A percentile compares a stretch with the other conserved stretches of the same genome.
phyloP scores from a whole-genome alignment of 2,888 invertebrate species.

The Cheilosia soror region DNA sequence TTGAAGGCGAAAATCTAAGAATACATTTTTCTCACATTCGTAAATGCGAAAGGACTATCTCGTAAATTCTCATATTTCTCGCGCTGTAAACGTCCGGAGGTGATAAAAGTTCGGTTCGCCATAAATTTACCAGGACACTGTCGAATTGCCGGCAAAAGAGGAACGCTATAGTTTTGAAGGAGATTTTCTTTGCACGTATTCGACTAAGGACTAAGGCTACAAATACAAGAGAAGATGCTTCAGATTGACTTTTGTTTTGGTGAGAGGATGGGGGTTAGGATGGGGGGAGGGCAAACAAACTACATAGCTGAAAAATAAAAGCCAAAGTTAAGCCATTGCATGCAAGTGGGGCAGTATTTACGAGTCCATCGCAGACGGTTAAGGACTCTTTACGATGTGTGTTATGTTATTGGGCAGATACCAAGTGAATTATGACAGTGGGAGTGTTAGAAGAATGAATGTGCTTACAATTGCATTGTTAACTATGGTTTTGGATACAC shows the following conservation, averaged over 20 bases:
- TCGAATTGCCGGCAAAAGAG: neutral
- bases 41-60: slow-evolving; percentile 14
- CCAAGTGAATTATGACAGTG: slow-evolving; percentile 9
- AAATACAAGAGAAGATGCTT: neutral
- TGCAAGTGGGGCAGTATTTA: slow-evolving; percentile 19
- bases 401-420: neutral
- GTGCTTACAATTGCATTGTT: neutral
- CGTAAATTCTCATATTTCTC: slow-evolving; percentile 23
- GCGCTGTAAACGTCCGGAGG: slow-evolving; percentile 1
- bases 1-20: slow-evolving; percentile 6
- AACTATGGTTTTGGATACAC: slow-evolving; percentile 12
- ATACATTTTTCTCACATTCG: slow-evolving; percentile 1
- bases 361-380: neutral
- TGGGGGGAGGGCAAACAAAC: no score
- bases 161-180: slow-evolving; percentile 8
- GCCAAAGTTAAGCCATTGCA: neutral
- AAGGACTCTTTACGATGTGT: slow-evolving; percentile 24
- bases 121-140: slow-evolving; percentile 30
- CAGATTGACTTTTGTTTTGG: neutral
- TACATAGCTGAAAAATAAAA: neutral
- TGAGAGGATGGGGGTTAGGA: neutral
- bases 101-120: slow-evolving; percentile 42
- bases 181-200: neutral
- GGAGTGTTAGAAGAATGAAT: neutral
- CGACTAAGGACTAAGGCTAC: no score